Base-by-base conservation (phyloP, 2,113 vertebrate species). In the Aramus guarauna region DNA sequence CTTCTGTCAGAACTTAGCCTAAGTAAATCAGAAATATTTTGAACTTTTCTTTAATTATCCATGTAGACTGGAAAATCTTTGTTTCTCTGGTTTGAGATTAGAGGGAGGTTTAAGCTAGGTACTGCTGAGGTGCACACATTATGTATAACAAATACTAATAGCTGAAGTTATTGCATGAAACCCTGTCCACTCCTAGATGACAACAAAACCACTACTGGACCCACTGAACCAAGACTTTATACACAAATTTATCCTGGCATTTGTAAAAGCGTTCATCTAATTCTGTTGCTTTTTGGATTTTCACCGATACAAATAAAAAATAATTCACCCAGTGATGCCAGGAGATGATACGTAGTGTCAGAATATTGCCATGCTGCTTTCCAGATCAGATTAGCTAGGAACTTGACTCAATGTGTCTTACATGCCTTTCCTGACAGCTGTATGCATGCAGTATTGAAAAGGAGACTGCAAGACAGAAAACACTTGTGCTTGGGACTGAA, bases 401-500 rank as follows among this genome's bases (percentile, higher is more conserved):
- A 18, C 19, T 63, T 63, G 53, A 56, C 79, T 85, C 92, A 52
- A 92, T 27, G 9, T 60, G 29, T 55, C 53, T 89, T 67, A 52
- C 41, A 15, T 12, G 39, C 26, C 36, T 85, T 77, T 83, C n/a
- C 76, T 81, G 69, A 71, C 52, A 79, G 91, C 64, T 47, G 39
- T 12, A 18, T n/a, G 14, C 37, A 29, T n/a, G 27, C 32, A 45
- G 30, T 27, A 52, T 29, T 45, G 85, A 56, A 88, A 71, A 71
- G 0, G 11, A 81, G 15, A 47, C 63, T 63, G 52, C 36, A 36
- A 48, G 85, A 67, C 63, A 72, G 60, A 59, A 85, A 88, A 4
- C 19, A 24, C 72, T 96, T 81, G 41, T 45, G 71, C 81, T 80
- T 66, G 68, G 92, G 85, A 67, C 82, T 84, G 77, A 83, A 88